Evolutionary conservation across 2,888 invertebrate genomes (phyloP).

Genomic region (Lamellibrachia columna): DNA sequence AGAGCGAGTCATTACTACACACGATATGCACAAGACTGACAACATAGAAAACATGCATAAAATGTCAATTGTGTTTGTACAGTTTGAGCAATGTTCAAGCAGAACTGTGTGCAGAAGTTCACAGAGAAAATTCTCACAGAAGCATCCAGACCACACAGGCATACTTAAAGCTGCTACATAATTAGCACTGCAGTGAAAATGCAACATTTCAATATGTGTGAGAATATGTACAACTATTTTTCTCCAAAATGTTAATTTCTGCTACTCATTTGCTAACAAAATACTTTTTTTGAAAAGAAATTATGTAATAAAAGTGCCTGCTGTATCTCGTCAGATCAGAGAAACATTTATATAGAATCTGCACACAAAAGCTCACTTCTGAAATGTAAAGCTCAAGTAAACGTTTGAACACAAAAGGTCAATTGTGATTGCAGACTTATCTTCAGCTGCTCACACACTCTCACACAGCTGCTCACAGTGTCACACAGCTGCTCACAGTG

Average conservation of each 20-base stretch:
- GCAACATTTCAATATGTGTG: neutral
- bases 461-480: neutral
- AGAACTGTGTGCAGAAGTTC: neutral
- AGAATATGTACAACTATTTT: neutral
- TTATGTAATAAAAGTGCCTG: neutral
- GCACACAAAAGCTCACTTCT: constrained; percentile 3
- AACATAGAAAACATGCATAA: constrained; percentile 16
- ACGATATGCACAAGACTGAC: neutral
- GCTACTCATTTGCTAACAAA: neutral
- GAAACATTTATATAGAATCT: neutral
- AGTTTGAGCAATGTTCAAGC: neutral
- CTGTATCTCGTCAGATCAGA: neutral
- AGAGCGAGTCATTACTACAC: neutral
- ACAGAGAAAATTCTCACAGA: neutral
- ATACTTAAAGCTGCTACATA: neutral
- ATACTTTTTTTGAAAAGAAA: neutral
- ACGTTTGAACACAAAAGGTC: neutral
- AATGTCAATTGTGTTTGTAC: neutral
- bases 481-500: neutral
- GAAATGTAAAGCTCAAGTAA: neutral
- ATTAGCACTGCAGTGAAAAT: neutral
- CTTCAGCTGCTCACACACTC: neutral
- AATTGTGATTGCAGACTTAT: neutral
- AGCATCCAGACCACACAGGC: neutral
- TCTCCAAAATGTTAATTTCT: neutral